Conservation (phyloP, 1,140 invertebrate species). For the Himalopsyche phryganea region DNA sequence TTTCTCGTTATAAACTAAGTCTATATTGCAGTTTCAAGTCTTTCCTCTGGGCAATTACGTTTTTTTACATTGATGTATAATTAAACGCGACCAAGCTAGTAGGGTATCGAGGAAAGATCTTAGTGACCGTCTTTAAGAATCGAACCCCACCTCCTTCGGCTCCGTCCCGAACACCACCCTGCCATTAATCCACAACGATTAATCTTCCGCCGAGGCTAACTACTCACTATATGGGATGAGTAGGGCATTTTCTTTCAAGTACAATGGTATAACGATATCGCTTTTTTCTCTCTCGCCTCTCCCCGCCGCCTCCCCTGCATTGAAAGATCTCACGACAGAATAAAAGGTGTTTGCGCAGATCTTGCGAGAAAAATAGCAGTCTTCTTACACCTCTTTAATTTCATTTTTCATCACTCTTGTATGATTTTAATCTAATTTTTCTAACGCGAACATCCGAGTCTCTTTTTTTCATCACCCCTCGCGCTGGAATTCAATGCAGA, state of each 20-base stretch:
- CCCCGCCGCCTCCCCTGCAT: slow-evolving; percentile 1
- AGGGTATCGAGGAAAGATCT: background rate
- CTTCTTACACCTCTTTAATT: slow-evolving; percentile 33
- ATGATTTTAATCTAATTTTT: slow-evolving; percentile 36
- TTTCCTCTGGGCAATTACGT: no score
- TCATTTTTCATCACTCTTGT: slow-evolving; percentile 34
- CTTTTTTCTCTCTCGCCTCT: slow-evolving; percentile 26
- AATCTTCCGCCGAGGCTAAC: slow-evolving; percentile 33
- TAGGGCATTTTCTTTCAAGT: slow-evolving; percentile 32
- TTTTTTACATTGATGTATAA: no score
- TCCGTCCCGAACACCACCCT: slow-evolving; percentile 2
- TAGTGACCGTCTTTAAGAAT: background rate
- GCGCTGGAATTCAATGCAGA: slow-evolving; percentile 23
- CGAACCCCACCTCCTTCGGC: background rate
- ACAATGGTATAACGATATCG: slow-evolving; percentile 35
- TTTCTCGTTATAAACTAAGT: no score
- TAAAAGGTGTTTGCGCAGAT: slow-evolving; percentile 33
- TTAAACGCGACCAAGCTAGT: no score
- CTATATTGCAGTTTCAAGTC: no score
- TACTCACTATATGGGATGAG: slow-evolving; percentile 36
- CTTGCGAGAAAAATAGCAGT: slow-evolving; percentile 34
- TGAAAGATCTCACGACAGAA: slow-evolving; percentile 23
- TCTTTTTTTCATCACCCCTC: slow-evolving; percentile 1
- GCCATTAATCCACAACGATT: slow-evolving; percentile 33
- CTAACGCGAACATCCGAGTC: slow-evolving; percentile 19